Base-by-base conservation (phyloP, 2,113 vertebrate species). In the Amblyopsis rosae region DNA sequence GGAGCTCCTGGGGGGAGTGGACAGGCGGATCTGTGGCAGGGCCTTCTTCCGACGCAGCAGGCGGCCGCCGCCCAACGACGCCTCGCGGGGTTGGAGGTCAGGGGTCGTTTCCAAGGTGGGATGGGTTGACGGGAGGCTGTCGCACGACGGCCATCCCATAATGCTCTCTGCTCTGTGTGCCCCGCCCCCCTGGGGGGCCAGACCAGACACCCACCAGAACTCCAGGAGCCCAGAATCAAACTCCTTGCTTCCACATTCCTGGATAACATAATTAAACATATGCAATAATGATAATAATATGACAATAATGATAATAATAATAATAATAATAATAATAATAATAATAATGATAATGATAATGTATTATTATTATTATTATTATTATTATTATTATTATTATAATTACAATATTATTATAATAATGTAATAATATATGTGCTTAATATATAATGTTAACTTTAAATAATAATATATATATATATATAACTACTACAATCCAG, bases 1-100 rank as follows among this genome's bases (percentile, higher is more conserved):
- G 62, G 69, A 53, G 65, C 62, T 75, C 15, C 48, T 59, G 9
- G 77, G 48, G 7, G 77, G 48, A 0, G 89, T 64, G 0, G 82
- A 75, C 47, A 92, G 65, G 9, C 67, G 61, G 12, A 88, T 82
- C 65, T 91, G 88, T 35, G 76, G 82, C 59, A 88, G 49, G 4
- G 86, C 87, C 81, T 90, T 92, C 79, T 90, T 93, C 75, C 92
- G 84, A 71, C 83, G 89, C 47, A 94, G 80, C 53, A 88, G 80
- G 9, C 77, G 79, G 3, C 57, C 48, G 0, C 62, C 77, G n/a
- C 79, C 80, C n/a, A 81, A 59, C 3, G 77, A 80, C 1, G 50
- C 62, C 48, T 51, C 17, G 60, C 56, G 57, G 32, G n/a, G 13
- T 6, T 58, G 49, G 0, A 8, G 16, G 6, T 15, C 65, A 7